Conservation (phyloP, 2,888 invertebrate genomes). For the Macrophya annulata region DNA sequence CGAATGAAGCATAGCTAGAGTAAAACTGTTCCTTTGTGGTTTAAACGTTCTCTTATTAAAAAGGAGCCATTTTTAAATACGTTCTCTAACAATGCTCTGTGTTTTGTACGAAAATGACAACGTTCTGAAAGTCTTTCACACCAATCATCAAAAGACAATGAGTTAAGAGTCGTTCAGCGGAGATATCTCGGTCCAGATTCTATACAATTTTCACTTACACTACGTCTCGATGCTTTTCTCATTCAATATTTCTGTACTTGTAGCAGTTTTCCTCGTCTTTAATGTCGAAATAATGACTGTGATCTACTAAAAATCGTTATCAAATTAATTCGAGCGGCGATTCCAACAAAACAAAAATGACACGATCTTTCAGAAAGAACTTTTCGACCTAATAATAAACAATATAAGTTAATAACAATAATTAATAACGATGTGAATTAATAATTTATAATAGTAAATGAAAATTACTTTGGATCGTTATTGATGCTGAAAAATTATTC, state of each 20-base stretch:
- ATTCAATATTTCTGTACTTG: not conserved
- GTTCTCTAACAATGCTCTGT: not conserved
- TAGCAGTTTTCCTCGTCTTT: not conserved
- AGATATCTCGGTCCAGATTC: not conserved
- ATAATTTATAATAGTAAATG: not conserved
- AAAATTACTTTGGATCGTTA: not conserved
- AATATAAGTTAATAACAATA: not conserved
- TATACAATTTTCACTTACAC: slow-evolving; percentile 15
- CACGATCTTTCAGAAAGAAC: not conserved
- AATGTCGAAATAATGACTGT: not conserved
- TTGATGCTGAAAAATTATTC: not conserved
- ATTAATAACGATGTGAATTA: not conserved
- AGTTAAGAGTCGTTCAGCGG: slow-evolving; percentile 31
- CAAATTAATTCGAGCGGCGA: not conserved
- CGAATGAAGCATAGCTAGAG: not conserved
- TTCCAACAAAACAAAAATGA: not conserved
- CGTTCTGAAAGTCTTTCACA: slow-evolving; percentile 15
- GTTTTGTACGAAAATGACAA: slow-evolving; percentile 26
- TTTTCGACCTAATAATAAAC: not conserved
- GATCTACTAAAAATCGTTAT: not conserved
- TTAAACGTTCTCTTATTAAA: slow-evolving; percentile 25
- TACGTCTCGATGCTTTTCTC: not conserved
- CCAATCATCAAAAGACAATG: slow-evolving; percentile 15
- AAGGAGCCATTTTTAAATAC: slow-evolving; percentile 1
- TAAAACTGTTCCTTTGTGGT: not conserved